A percentile compares a stretch with the other conserved stretches of the same genome.
phyloP scores from a whole-genome alignment of 2,888 invertebrate genomes.

The Cetonia aurata region DNA sequence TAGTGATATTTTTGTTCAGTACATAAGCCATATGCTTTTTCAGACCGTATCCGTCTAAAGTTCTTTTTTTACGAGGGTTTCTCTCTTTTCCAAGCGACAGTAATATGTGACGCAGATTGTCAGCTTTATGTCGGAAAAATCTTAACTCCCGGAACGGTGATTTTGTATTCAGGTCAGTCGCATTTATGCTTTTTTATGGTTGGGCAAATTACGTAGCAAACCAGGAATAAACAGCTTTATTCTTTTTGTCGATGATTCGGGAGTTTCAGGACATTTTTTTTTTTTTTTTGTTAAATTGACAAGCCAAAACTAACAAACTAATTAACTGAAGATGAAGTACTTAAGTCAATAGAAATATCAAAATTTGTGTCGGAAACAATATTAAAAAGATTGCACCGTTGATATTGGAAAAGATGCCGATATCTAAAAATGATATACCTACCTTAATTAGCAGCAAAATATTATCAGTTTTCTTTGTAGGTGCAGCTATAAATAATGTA shows the following conservation, averaged over 20 bases:
- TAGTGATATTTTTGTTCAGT: too few relatives aligned
- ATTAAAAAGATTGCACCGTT: neutral
- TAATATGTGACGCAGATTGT: conserved; percentile 27
- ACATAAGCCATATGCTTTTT: too few relatives aligned
- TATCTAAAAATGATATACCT: too few relatives aligned
- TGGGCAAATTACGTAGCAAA: conserved; percentile 14
- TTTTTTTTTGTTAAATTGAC: neutral
- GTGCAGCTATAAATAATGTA: too few relatives aligned
- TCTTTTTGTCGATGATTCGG: neutral
- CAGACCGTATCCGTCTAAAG: too few relatives aligned
- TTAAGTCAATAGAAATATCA: too few relatives aligned
- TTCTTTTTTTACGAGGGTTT: conserved; percentile 16
- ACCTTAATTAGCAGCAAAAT: too few relatives aligned
- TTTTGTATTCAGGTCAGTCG: conserved; percentile 35
- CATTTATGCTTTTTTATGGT: conserved; percentile 22
- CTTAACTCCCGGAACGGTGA: conserved; percentile 22
- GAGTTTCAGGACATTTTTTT: too few relatives aligned
- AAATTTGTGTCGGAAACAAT: neutral
- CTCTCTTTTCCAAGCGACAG: conserved; percentile 15
- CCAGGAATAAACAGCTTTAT: conserved; percentile 18
- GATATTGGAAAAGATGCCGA: too few relatives aligned
- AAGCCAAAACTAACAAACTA: neutral
- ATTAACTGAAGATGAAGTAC: neutral
- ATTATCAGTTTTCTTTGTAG: too few relatives aligned
- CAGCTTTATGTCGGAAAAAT: conserved; percentile 32